Percentiles rank a stretch among this genome's conserved stretches.
phyloP scores from a whole-genome alignment of 2,113 vertebrate genomes.

The Pagrus major region DNA sequence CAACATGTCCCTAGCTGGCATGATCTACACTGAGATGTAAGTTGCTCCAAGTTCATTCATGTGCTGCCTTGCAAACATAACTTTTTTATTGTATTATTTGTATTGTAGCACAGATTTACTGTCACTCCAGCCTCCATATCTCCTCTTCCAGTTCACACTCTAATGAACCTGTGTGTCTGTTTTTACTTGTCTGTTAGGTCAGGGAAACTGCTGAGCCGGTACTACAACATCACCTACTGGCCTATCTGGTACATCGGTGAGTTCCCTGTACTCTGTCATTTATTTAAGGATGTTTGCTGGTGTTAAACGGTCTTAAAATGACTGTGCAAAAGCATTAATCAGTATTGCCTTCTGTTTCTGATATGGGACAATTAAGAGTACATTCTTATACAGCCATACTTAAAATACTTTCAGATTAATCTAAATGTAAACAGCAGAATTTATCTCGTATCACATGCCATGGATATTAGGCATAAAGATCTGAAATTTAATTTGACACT shows the following conservation, averaged over 20 bases:
- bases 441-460: no score
- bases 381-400: background rate
- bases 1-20: slow-evolving; percentile 92
- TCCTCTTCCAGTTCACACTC: background rate
- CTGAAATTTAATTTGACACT: background rate
- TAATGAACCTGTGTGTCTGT: background rate
- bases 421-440: background rate
- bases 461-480: no score
- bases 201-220: slow-evolving; percentile 90
- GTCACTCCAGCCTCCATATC: background rate
- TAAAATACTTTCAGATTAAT: background rate
- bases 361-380: background rate
- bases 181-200: slow-evolving; percentile 84
- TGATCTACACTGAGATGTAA: slow-evolving; percentile 97
- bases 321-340: background rate
- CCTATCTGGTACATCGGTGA: slow-evolving; percentile 97
- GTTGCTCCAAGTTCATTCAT: slow-evolving; percentile 31
- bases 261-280: slow-evolving; percentile 43
- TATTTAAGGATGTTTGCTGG: background rate
- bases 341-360: background rate
- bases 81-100: no score
- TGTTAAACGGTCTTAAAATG: background rate
- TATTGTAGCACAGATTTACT: background rate
- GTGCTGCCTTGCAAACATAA: background rate
- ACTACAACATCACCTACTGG: slow-evolving; percentile 93